These are phyloP conservation scores for Hafferia zeledoni DNA, from an alignment of 2,797 vertebrate genomes.

Conservation along the genomic window DNA sequence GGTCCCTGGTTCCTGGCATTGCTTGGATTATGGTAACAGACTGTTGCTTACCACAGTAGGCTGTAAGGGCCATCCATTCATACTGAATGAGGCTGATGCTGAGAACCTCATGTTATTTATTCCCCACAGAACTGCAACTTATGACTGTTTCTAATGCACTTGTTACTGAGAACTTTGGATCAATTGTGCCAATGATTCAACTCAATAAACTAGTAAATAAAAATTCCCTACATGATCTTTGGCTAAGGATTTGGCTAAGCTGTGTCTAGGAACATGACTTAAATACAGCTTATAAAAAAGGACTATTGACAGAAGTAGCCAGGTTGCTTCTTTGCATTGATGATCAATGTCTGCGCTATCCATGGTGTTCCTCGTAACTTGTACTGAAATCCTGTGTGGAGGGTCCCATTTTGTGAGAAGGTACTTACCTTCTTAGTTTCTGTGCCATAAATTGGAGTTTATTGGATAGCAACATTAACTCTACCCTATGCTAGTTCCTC, in stretches of 20 bases:
- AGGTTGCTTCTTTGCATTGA: background rate
- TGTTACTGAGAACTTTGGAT: background rate
- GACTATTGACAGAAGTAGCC: background rate
- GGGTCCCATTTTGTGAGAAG: background rate
- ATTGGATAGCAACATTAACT: background rate
- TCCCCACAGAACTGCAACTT: background rate
- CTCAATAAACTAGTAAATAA: slow-evolving; percentile 17
- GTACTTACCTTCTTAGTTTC: background rate
- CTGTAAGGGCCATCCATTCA: background rate
- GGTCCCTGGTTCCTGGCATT: background rate
- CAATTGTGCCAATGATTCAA: background rate
- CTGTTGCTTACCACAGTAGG: accelerated
- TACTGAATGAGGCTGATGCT: background rate
- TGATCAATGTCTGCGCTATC: background rate
- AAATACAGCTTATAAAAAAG: background rate
- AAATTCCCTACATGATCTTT: background rate
- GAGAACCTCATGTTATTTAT: background rate
- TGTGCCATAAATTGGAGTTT: background rate
- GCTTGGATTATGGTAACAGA: background rate
- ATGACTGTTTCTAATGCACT: background rate
- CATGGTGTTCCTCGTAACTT: background rate
- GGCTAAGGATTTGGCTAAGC: background rate
- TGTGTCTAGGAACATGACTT: background rate
- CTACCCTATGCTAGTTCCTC: background rate
- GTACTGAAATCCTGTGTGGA: background rate